Conservation (phyloP, 2,797 vertebrate species). For the Cryptoprocta ferox region DNA sequence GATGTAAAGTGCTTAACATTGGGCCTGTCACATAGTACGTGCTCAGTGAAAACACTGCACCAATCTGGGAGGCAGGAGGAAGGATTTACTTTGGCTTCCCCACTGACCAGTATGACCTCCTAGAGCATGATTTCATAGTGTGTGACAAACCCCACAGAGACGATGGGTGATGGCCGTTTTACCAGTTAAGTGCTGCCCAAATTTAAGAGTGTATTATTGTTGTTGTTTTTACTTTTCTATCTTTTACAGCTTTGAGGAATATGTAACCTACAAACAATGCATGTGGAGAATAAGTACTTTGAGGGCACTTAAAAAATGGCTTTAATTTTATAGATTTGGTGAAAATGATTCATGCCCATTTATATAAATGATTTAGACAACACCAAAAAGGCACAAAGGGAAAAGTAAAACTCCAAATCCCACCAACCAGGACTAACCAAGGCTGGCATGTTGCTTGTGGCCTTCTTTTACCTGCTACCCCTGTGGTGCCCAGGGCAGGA, state of each 20-base stretch:
- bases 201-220: not conserved
- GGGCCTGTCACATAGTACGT: not conserved
- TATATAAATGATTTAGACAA: not conserved
- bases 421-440: not conserved
- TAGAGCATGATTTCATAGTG: not conserved
- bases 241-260: not conserved
- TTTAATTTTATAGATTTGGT: conserved; percentile 17
- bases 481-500: not conserved
- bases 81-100: not conserved
- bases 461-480: not conserved
- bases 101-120: not conserved
- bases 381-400: not conserved
- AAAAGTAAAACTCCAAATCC: not conserved
- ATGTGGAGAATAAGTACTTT: not conserved
- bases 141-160: not conserved
- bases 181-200: not conserved
- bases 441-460: not conserved
- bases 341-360: not conserved
- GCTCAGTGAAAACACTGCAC: not conserved
- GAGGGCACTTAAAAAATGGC: not conserved
- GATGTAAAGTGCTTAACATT: not conserved
- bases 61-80: not conserved
- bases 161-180: not conserved
- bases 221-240: not conserved
- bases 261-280: not conserved